Evolutionary conservation across 2,113 vertebrate species (phyloP).

Genomic region (Abramis brama): DNA sequence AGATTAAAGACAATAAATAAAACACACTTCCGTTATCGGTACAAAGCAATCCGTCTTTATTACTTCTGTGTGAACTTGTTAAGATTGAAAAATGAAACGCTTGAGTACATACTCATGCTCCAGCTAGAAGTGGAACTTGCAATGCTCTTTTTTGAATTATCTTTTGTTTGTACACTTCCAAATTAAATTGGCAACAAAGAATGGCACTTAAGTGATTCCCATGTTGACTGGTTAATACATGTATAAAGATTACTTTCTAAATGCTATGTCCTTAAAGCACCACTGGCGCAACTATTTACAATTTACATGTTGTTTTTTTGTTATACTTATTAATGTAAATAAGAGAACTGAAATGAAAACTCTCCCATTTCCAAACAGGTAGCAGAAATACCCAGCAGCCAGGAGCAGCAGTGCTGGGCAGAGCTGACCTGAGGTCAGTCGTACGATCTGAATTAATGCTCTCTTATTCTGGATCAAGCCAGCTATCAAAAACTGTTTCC

Average conservation of each 20-base stretch:
- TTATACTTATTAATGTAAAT: conserved; percentile 40
- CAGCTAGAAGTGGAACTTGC: conserved; percentile 49
- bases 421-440: conserved; percentile 39
- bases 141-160: background rate
- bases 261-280: conserved; percentile 51
- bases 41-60: conserved; percentile 65
- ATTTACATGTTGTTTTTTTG: conserved; percentile 58
- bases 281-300: conserved; percentile 64
- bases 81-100: conserved; percentile 55
- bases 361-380: conserved; percentile 24
- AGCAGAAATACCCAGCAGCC: conserved; percentile 1
- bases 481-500: background rate
- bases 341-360: conserved; percentile 42
- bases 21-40: conserved; percentile 55
- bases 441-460: background rate
- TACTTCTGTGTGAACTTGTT: conserved; percentile 62
- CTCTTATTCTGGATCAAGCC: conserved; percentile 29
- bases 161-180: conserved; percentile 18
- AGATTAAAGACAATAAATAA: conserved; percentile 37
- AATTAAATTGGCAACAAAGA: conserved; percentile 43
- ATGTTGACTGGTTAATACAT: conserved; percentile 58
- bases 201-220: conserved; percentile 66
- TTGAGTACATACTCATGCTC: conserved; percentile 49
- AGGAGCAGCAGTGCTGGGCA: conserved; percentile 11
- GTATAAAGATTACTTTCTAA: conserved; percentile 50